Evolutionary conservation across 37 sponge, comb jelly and placozoan species (phyloP), one percentile per base, ranked within the genome.

Genomic region (Agelas oroides): DNA sequence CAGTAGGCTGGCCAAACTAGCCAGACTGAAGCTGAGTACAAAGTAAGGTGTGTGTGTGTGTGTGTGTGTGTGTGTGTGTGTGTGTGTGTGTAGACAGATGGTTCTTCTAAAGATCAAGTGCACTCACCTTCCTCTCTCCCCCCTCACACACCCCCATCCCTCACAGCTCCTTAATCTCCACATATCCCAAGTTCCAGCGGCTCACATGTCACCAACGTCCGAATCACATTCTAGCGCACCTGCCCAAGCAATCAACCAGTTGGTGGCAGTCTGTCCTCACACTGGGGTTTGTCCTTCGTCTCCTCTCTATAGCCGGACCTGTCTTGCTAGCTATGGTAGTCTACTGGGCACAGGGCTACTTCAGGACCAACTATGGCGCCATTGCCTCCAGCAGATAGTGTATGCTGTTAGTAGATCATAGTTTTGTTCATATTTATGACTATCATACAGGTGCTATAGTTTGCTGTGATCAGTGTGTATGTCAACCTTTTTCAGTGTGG

Each of bases 311-410:
- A 16, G 62, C 58, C 5, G 79, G 59, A 0, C 72, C 86, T 28
- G 86, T 86, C 19, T n/a, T 86, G n/a, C 23, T 86, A 58, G 72
- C 86, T 23, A 28, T 86, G 25, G 14, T 70, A 17, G 13, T 86
- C 8, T 78, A 71, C 52, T 70, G 71, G 72, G 17, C 75, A 68
- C 40, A 67, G 0, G 27, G 54, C 37, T 15, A 79, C 78, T 5
- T 33, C 53, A 40, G 24, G 5, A 32, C 70, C 8, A 46, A 8
- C 46, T 12, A 46, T 8, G 8, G 8, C 8, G 46, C 46, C 8
- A 3, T n/a, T n/a, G n/a, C 8, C 46, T 46, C 46, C 46, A 46
- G 46, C 46, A 46, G 46, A 46, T 46, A 46, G 46, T 8, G 8
- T n/a, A n/a, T n/a, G n/a, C n/a, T n/a, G n/a, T n/a, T n/a, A n/a